Base-by-base conservation (phyloP, 2,888 invertebrate genomes). In the Villa cingulata region DNA sequence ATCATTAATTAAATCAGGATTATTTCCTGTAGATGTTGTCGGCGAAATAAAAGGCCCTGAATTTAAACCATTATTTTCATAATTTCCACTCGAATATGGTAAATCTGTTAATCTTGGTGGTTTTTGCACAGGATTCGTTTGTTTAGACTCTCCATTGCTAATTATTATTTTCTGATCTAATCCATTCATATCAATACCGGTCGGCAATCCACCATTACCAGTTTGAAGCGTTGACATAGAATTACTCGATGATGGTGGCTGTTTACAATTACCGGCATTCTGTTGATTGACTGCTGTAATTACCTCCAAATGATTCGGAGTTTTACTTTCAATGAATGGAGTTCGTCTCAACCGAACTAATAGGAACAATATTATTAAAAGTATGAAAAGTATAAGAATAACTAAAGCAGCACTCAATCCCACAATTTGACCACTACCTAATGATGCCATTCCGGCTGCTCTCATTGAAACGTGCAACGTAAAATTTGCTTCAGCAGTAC, bases 401-500 rank as follows among this genome's bases (percentile, higher is more conserved):
- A 88, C 83, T 50, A 88, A 70, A 15, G 86, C 87, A 2, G 86
- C 87, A 56, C 86, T 86, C 47, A 90, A 72, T 37, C 88, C 87
- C 19, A 86, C 86, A 57, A 89, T 87, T 65, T 89, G 88, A 10
- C 87, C 85, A 54, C 83, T 84, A 42, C 85, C 87, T 50, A 90
- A 69, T 1, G 84, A 82, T 3, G 83, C 83, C 75, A 87, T 83
- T 43, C 87, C 86, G 27, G 82, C 84, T 41, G 85, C 76, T 49
- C 81, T 72, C 69, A 85, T 77, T 45, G 83, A 79, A 46, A 91
- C 85, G 61, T 85, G 83, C 37, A 91, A 73, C 36, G 90, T 90
- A 61, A 90, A 90, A 68, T 91, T 91, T 15, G 87, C 86, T 70
- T 88, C 88, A 32, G 85, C 83, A 59, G 79, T 84, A 19, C 90